Conservation (phyloP, 2,888 invertebrate genomes). For the Aspidiotus rigidus region DNA sequence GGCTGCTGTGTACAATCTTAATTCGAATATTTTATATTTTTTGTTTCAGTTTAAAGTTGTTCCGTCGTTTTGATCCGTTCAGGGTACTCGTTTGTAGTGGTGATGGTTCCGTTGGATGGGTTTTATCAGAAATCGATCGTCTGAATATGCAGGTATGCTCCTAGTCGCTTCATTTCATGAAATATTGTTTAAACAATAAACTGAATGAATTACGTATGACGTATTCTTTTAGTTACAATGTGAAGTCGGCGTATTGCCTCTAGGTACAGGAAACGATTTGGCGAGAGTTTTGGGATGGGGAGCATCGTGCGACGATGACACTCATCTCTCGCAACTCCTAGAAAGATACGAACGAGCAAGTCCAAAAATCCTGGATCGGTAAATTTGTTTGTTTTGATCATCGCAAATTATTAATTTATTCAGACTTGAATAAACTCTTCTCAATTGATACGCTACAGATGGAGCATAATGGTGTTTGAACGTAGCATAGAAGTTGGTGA, state of each 20-base stretch:
- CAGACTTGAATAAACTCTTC: too few species aligned
- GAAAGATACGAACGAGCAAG: constrained; percentile 94
- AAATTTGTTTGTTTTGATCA: constrained; percentile 35
- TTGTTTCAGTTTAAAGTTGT: constrained; percentile 61
- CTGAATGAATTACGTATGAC: not conserved
- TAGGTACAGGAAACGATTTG: constrained; percentile 94
- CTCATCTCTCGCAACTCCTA: constrained; percentile 79
- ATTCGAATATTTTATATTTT: not conserved
- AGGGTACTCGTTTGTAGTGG: constrained; percentile 94
- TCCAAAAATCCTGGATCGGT: constrained; percentile 93
- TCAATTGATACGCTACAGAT: constrained; percentile 46
- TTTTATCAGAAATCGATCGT: constrained; percentile 88
- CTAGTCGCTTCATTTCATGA: too few species aligned
- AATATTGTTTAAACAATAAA: too few species aligned
- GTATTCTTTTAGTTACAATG: constrained; percentile 63
- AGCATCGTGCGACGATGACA: constrained; percentile 88
- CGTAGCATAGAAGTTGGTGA: constrained; percentile 54
- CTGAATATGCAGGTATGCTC: constrained; percentile 87
- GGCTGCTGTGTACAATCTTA: too few species aligned
- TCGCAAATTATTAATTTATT: too few species aligned
- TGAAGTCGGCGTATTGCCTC: constrained; percentile 86
- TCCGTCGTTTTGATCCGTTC: constrained; percentile 90
- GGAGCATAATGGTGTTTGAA: constrained; percentile 93
- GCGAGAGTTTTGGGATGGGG: constrained; percentile 95
- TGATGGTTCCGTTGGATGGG: constrained; percentile 97